Base-by-base conservation (phyloP, 2,888 invertebrate genomes). In the Caenorhabditis sulstoni region DNA sequence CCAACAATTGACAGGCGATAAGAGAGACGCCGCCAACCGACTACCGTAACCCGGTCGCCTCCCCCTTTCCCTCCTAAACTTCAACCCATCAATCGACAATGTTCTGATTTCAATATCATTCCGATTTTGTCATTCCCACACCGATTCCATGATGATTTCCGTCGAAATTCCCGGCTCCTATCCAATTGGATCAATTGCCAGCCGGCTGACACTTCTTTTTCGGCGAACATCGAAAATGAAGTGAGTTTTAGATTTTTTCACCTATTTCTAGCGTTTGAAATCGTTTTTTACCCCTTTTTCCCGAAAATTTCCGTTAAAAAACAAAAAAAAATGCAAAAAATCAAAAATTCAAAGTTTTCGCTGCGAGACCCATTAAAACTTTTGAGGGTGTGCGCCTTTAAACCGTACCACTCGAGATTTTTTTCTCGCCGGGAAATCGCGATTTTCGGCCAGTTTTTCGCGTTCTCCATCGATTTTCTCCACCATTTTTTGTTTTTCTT, bases 171-270 rank as follows among this genome's bases (percentile, higher is more conserved):
- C 11, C 41, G 41, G 4, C 3, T 11, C 41, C 41, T 57, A n/a
- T 41, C 57, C 57, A 12, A 8, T 57, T 12, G 41, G 14, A 18
- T 41, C 41, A 14, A 2, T 57, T 9, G 57, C 57, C 3, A 57
- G 41, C 41, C 18, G 57, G 16, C 41, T 57, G 4, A 57, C 57
- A 5, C 18, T 57, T 4, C 39, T 57, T 41, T 41, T 37, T 0
- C 22, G 11, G 41, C 3, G 3, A 3, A 41, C 9, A 1, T 12
- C 57, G 20, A 18, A 57, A 4, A 8, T 20, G 37, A 57, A 41
- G 41, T 57, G 12, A 22, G 41, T 12, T 3, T 35, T 22, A n/a
- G 2, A 35, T 53, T 35, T n/a, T 29, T 22, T n/a, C n/a, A n/a
- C n/a, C n/a, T n/a, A n/a, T 52, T 23, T 1, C 14, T 23, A 52